A percentile compares a stretch with the other conserved stretches of the same genome.
These are phyloP conservation scores for Anthopleura sola DNA, from an alignment of 64 coral and sea anemone species.

Conservation along the genomic window DNA sequence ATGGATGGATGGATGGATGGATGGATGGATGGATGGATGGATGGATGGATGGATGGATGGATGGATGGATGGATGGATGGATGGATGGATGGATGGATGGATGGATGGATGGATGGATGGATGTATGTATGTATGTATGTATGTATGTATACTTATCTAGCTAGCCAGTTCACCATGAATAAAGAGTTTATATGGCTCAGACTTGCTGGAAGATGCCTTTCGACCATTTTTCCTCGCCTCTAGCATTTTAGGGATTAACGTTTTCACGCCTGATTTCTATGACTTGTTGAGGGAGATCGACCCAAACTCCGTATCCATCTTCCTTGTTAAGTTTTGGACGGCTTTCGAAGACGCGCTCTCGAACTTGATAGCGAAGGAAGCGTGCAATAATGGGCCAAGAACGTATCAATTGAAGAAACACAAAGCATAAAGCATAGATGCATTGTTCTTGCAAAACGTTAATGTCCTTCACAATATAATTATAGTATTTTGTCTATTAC, in stretches of 20 bases:
- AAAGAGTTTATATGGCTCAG: slow-evolving; percentile 22
- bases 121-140: background rate
- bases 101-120: background rate
- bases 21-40: background rate
- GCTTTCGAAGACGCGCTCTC: background rate
- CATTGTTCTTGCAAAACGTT: no score
- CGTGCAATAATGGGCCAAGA: slow-evolving; percentile 17
- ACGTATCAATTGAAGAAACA: no score
- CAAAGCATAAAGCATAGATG: no score
- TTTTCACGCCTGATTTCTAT: slow-evolving; percentile 30
- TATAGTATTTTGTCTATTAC: background rate
- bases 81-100: background rate
- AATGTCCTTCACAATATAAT: no score
- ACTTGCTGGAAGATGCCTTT: slow-evolving; percentile 16
- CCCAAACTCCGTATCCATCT: slow-evolving; percentile 13
- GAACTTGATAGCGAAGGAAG: slow-evolving; percentile 19
- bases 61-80: background rate
- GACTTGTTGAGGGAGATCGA: slow-evolving; percentile 18
- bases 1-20: background rate
- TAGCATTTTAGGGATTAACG: slow-evolving; percentile 3
- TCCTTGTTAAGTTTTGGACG: background rate
- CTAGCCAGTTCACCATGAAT: slow-evolving; percentile 1
- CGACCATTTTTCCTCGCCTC: slow-evolving; percentile 26
- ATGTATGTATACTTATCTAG: background rate
- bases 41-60: background rate